These are phyloP conservation scores for Erebia palarica DNA, from an alignment of 2,888 invertebrate genomes.

Conservation along the genomic window DNA sequence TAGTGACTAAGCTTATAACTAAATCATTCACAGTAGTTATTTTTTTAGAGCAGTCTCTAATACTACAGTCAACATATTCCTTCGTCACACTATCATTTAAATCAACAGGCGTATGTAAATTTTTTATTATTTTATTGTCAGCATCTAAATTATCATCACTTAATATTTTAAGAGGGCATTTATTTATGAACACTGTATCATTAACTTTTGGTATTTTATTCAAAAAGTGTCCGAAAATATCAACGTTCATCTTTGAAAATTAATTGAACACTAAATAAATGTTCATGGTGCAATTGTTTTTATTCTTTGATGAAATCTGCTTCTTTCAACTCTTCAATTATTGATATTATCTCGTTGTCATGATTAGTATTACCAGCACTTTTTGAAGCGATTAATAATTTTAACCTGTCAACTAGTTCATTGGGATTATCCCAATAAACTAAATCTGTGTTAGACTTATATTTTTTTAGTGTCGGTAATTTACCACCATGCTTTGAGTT, in stretches of 20 bases:
- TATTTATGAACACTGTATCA: background rate
- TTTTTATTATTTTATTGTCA: constrained; percentile 36
- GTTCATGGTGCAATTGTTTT: constrained; percentile 1
- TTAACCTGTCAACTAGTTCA: constrained; percentile 42
- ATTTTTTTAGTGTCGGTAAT: constrained; percentile 36
- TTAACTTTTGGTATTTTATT: constrained; percentile 10
- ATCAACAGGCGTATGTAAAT: constrained; percentile 7
- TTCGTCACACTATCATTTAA: background rate
- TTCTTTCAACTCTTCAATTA: constrained; percentile 46
- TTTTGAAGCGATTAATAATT: constrained; percentile 41
- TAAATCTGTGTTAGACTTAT: constrained; percentile 33
- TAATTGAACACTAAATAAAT: background rate
- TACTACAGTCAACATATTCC: background rate
- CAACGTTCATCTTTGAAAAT: background rate
- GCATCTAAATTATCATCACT: constrained; percentile 19
- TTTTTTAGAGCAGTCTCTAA: background rate
- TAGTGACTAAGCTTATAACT: background rate
- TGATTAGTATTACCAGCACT: constrained; percentile 42
- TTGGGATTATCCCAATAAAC: constrained; percentile 43
- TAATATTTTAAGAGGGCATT: constrained; percentile 10
- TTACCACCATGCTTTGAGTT: constrained; percentile 5
- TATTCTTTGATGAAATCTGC: constrained; percentile 37
- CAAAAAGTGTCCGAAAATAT: background rate
- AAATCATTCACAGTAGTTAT: background rate
- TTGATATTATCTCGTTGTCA: constrained; percentile 53